Conservation (phyloP, 1,140 invertebrate species). For the Lepidotrigona ventralis region DNA sequence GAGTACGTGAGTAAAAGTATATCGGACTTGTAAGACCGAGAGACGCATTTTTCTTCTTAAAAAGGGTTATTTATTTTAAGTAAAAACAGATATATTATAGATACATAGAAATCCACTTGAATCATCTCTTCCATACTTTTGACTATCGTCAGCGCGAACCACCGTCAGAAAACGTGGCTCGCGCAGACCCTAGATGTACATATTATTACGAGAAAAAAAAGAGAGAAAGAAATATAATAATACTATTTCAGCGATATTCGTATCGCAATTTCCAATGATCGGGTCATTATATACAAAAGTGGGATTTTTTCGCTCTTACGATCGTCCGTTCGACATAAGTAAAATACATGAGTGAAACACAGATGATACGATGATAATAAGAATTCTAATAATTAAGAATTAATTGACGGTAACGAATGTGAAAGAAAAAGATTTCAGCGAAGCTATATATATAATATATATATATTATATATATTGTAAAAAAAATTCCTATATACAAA, state of each 20-base stretch:
- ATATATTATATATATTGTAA: conserved; percentile 71
- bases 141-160: conserved; percentile 47
- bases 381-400: conserved; percentile 56
- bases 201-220: conserved; percentile 37
- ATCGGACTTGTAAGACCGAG: conserved; percentile 41
- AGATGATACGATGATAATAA: conserved; percentile 57
- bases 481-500: conserved; percentile 76
- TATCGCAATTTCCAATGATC: conserved; percentile 36
- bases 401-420: conserved; percentile 58
- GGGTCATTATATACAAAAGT: conserved; percentile 44
- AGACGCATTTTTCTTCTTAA: conserved; percentile 59
- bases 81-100: conserved; percentile 65
- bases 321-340: conserved; percentile 54
- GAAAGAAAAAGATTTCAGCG: conserved; percentile 67
- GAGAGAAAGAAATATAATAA: conserved; percentile 4
- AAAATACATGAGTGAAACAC: conserved; percentile 35
- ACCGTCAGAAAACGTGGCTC: conserved; percentile 26
- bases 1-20: background rate
- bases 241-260: conserved; percentile 38
- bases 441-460: conserved; percentile 71
- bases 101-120: conserved; percentile 53
- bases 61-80: conserved; percentile 73
- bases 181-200: conserved; percentile 54
- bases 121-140: conserved; percentile 67
- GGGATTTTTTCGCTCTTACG: conserved; percentile 26